Conservation (phyloP, 64 coral and sea anemone species). For the Astreopora myriophthalma region DNA sequence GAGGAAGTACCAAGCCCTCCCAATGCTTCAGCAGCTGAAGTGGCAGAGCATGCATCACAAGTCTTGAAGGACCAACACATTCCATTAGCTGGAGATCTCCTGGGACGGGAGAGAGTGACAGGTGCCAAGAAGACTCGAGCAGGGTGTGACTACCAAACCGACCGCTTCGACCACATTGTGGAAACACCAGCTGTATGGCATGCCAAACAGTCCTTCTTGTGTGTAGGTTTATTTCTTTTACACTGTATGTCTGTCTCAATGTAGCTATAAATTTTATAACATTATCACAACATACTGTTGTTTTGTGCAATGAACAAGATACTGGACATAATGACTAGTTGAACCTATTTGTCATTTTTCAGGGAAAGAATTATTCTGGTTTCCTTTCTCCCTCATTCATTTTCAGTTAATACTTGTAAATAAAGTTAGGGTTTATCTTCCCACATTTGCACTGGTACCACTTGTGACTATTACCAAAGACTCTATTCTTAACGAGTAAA, state of each 20-base stretch:
- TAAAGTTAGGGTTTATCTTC: too few relatives aligned
- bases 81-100: background rate
- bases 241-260: background rate
- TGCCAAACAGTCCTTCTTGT: conserved; percentile 65
- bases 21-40: background rate
- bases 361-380: too few relatives aligned
- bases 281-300: too few relatives aligned
- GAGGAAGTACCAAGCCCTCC: background rate
- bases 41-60: background rate
- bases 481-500: too few relatives aligned
- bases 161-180: background rate
- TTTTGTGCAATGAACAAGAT: too few relatives aligned
- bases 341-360: too few relatives aligned
- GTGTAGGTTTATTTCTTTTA: background rate
- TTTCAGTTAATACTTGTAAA: too few relatives aligned
- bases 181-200: conserved; percentile 61
- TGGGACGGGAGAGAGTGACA: background rate
- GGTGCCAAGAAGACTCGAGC: conserved; percentile 60
- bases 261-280: too few relatives aligned
- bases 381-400: too few relatives aligned
- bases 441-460: too few relatives aligned
- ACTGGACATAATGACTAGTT: too few relatives aligned
- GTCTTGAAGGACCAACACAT: background rate
- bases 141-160: background rate
- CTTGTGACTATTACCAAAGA: too few relatives aligned